Percentiles rank a stretch among this genome's conserved stretches.
phyloP scores from a whole-genome alignment of 2,113 vertebrate genomes.

The Eira barbara region DNA sequence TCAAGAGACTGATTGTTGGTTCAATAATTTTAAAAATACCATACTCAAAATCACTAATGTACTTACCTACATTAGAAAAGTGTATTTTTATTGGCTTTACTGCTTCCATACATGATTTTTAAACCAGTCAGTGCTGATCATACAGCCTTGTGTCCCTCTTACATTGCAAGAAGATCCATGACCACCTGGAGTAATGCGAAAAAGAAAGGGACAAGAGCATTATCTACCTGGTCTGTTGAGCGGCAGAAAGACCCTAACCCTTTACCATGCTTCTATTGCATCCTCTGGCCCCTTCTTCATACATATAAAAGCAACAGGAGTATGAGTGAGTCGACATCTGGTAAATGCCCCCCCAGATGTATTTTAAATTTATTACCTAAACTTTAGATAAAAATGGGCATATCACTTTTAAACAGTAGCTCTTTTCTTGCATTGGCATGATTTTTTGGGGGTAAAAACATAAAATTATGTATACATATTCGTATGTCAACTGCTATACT shows the following conservation, averaged over 20 bases:
- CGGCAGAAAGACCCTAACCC: background rate
- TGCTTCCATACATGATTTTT: background rate
- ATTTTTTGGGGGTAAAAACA: background rate
- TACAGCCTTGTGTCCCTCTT: background rate
- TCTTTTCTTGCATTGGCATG: background rate
- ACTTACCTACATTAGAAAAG: background rate
- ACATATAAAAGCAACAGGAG: background rate
- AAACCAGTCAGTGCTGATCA: background rate
- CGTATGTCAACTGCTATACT: background rate
- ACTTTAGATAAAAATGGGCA: background rate
- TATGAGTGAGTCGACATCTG: background rate
- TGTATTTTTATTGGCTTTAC: background rate
- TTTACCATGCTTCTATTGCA: background rate
- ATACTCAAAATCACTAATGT: background rate
- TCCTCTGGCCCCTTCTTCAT: background rate
- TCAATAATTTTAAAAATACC: background rate
- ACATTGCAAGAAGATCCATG: background rate
- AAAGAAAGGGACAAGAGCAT: background rate
- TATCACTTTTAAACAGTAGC: background rate
- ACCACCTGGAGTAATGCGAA: background rate
- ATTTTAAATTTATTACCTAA: conserved; percentile 18
- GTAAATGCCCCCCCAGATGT: background rate
- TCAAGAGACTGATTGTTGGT: background rate
- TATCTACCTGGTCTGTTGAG: background rate
- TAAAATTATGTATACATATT: background rate